Base-by-base conservation (phyloP, 2,888 invertebrate species). In the Synergus umbraculus region DNA sequence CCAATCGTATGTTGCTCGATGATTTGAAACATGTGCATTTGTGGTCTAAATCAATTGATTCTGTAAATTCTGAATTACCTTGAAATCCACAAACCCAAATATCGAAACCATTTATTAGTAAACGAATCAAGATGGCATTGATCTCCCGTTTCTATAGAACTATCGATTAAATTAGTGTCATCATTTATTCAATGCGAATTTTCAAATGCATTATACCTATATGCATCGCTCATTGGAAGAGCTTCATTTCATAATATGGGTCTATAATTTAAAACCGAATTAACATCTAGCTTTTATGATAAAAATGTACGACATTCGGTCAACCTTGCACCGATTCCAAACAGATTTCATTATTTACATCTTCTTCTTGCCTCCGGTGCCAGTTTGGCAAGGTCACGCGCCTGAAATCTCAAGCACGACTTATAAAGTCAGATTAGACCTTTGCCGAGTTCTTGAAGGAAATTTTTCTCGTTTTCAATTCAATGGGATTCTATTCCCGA, bases 401-500 rank as follows among this genome's bases (percentile, higher is more conserved):
- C 41, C 49, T 54, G 54, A 37, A 73, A 49, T 73, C 73, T 54
- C 64, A 46, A 49, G 65, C 37, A 8, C 79, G 58, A 79, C 83
- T 81, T 84, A 79, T 85, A 84, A 85, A 85, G 84, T 83, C 77
- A 79, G 82, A 87, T 87, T 84, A 85, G 83, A 82, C 67, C 63
- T 29, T 77, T 63, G 44, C 37, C 37, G 37, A 49, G 15, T 54
- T 54, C 37, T 49, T 29, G 41, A 54, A 73, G 37, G 37, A 73
- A 73, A 54, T 54, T 54, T 54, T 54, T 37, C 49, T 73, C 54
- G 54, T 73, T 73, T 73, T 54, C 37, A 73, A 73, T 73, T 73
- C 54, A 73, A 73, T 54, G 73, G 54, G 54, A 73, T 73, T 73
- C 73, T 73, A 73, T 54, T 73, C 54, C 54, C n/a, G n/a, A 73